Percentiles rank a stretch among this genome's conserved stretches.
Evolutionary conservation across 2,113 vertebrate genomes (phyloP).

Genomic region (Glaucomys volans): DNA sequence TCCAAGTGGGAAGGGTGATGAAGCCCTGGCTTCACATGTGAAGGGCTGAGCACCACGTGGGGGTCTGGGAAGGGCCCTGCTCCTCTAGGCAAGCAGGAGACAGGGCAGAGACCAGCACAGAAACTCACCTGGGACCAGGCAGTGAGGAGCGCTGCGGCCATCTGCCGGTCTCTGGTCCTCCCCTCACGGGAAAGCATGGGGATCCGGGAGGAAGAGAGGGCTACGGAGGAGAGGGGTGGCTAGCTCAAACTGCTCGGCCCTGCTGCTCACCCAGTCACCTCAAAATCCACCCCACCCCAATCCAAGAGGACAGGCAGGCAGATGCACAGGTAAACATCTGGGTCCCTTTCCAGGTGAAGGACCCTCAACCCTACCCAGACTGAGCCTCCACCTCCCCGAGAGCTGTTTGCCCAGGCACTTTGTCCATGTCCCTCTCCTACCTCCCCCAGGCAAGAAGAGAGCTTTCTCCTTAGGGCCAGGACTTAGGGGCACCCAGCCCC

Average conservation of each 20-base stretch:
- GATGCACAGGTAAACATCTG: too few species aligned
- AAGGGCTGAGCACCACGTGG: background rate
- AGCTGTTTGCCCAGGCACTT: background rate
- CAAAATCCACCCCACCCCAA: background rate
- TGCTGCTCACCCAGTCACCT: background rate
- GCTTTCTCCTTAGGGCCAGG: conserved; percentile 53
- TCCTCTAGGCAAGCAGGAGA: background rate
- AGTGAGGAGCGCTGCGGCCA: conserved; percentile 70
- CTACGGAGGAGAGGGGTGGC: conserved; percentile 48
- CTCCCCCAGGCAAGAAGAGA: conserved; percentile 41
- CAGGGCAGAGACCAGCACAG: background rate
- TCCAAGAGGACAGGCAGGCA: background rate
- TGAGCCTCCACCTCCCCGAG: background rate
- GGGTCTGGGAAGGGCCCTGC: background rate
- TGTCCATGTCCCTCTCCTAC: background rate
- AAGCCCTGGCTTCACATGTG: background rate
- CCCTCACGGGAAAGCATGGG: conserved; percentile 15
- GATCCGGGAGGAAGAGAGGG: background rate
- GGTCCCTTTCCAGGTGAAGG: background rate
- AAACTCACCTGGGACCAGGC: conserved; percentile 81
- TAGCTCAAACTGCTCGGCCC: background rate
- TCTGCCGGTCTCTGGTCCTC: conserved; percentile 73
- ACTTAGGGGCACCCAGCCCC: background rate
- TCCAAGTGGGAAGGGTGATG: background rate
- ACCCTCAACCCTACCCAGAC: background rate